Conservation (phyloP, 2,113 vertebrate genomes). For the Limnothrissa miodon region DNA sequence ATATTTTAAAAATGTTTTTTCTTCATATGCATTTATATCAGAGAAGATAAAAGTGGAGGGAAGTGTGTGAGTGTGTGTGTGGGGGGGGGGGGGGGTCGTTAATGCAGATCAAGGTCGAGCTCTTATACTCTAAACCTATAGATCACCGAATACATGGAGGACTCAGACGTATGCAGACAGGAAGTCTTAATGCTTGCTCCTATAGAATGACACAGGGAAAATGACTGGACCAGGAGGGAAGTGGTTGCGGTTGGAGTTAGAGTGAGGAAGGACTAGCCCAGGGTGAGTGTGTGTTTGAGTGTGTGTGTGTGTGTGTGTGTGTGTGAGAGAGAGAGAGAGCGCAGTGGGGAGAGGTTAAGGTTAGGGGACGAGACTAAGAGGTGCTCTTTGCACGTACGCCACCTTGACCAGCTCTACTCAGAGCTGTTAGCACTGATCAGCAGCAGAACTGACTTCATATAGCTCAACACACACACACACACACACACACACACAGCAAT, state of each 20-base stretch:
- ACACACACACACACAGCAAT: conserved; percentile 10
- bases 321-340: too few relatives aligned
- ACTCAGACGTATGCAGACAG: too few relatives aligned
- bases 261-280: background rate
- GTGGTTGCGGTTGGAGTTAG: background rate
- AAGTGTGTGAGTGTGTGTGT: conserved; percentile 31
- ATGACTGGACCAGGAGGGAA: background rate
- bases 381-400: conserved; percentile 64
- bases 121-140: too few relatives aligned
- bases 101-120: too few relatives aligned
- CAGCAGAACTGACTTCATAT: conserved; percentile 1
- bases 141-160: too few relatives aligned
- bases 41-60: too few relatives aligned
- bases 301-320: conserved; percentile 18
- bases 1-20: too few relatives aligned
- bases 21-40: background rate
- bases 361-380: conserved; percentile 57
- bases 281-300: conserved; percentile 24
- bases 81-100: too few relatives aligned
- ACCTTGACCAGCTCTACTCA: conserved; percentile 35
- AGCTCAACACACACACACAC: background rate
- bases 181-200: too few relatives aligned
- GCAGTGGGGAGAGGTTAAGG: conserved; percentile 60
- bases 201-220: too few relatives aligned
- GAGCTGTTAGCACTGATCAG: conserved; percentile 57